These are phyloP conservation scores for Napeogenes inachia DNA, from an alignment of 2,888 invertebrate genomes.

Conservation along the genomic window DNA sequence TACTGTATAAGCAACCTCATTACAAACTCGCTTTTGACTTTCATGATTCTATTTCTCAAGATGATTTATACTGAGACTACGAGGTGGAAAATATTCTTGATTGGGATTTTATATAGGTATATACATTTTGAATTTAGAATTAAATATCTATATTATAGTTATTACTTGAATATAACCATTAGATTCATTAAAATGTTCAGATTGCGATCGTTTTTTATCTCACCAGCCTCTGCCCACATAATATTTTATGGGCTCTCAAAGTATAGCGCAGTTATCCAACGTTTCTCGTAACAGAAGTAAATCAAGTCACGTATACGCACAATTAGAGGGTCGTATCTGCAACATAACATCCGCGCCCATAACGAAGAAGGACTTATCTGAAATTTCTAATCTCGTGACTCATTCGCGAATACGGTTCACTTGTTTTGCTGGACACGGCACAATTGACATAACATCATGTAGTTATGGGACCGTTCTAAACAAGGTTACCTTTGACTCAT, in stretches of 20 bases:
- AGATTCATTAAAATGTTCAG: not conserved
- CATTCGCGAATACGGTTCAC: conserved; percentile 52
- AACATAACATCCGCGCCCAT: conserved; percentile 60
- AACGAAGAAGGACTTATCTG: conserved; percentile 61
- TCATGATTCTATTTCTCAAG: not conserved
- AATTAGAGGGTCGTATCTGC: conserved; percentile 59
- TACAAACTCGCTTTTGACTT: not conserved
- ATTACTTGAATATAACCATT: not conserved
- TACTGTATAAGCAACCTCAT: not conserved
- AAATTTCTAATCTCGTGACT: conserved; percentile 68
- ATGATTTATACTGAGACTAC: not conserved
- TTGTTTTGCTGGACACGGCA: conserved; percentile 28
- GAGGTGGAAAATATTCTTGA: not conserved
- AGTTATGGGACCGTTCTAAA: conserved; percentile 12
- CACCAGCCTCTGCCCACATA: not conserved
- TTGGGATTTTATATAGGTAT: not conserved
- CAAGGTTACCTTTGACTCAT: conserved; percentile 7
- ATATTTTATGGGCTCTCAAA: conserved; percentile 6
- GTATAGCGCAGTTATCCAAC: conserved; percentile 3
- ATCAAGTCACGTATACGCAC: conserved; percentile 59
- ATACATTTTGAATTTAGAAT: no score
- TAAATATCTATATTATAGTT: not conserved
- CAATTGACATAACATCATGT: conserved; percentile 28
- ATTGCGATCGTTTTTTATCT: not conserved
- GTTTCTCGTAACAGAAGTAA: conserved; percentile 40